Percentiles rank a stretch among this genome's conserved stretches.
Conservation (phyloP, 2,888 invertebrate species). For the Buathra laborator region DNA sequence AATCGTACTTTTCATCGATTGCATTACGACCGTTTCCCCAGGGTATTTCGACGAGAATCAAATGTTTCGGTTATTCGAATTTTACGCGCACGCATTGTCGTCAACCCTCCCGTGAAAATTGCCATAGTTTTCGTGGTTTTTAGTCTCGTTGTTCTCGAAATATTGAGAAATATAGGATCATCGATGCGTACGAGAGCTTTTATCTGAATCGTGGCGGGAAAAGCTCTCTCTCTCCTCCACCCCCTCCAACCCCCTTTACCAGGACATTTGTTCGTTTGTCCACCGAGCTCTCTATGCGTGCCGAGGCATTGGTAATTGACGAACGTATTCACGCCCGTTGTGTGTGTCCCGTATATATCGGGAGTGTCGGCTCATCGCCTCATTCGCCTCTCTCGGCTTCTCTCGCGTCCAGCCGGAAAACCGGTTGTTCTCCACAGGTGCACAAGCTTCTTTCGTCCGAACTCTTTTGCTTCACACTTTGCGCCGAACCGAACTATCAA, state of each 20-base stretch:
- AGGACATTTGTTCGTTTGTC: constrained; percentile 9
- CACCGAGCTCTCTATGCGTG: constrained; percentile 6
- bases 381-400: constrained; percentile 48
- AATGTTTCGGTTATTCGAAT: constrained; percentile 6
- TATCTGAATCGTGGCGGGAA: constrained; percentile 43
- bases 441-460: constrained; percentile 71
- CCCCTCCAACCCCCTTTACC: not conserved
- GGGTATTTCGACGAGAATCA: not conserved
- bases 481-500: constrained; percentile 27
- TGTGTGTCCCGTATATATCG: constrained; percentile 25
- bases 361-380: constrained; percentile 5
- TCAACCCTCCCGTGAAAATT: not conserved
- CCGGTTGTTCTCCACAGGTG: constrained; percentile 79
- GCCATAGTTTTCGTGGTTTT: constrained; percentile 1
- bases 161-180: constrained; percentile 56
- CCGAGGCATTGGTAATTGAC: constrained; percentile 50
- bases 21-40: not conserved
- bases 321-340: constrained; percentile 62
- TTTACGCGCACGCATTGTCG: not conserved
- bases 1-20: not conserved
- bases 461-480: constrained; percentile 56
- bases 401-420: constrained; percentile 75
- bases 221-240: constrained; percentile 3
- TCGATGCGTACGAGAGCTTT: constrained; percentile 31
- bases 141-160: constrained; percentile 16